Base-by-base conservation (phyloP, 2,113 vertebrate species). In the Bolborhynchus lineola region DNA sequence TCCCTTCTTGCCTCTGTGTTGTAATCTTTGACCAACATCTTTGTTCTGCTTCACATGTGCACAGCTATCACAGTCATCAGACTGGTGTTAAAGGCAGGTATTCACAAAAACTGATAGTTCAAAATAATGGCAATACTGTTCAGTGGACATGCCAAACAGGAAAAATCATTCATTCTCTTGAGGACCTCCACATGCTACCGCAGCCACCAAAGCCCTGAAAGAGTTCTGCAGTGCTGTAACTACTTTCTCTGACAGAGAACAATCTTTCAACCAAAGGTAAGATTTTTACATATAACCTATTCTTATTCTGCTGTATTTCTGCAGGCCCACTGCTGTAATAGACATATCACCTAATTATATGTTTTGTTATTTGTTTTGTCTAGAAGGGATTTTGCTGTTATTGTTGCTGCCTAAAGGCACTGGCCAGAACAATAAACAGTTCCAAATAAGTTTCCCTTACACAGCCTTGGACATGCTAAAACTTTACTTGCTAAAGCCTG, bases 1-100 rank as follows among this genome's bases (percentile, higher is more conserved):
- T 55, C 37, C 19, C 50, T 53, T 62, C 62, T 71, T 1, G 0
- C 39, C n/a, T 52, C 6, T 1, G 28, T 21, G n/a, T 16, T 89
- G 62, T 10, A 39, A 42, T 52, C 47, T 77, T 44, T 59, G 68
- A 77, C 28, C 82, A 86, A 17, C n/a, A 39, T 21, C 50, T 62
- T 26, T 63, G 41, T 42, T 81, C n/a, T 55, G 59, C 23, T 74
- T 62, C 63, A 47, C 23, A 80, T 33, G 26, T 4, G 15, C 47
- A 47, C 19, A 42, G 49, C 10, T 59, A 31, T 64, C 70, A 47
- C 35, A 31, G 41, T 14, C 63, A 90, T 37, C 76, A 59, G 46
- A 62, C 41, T 81, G 46, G 69, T 83, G 63, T 26, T 50, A 52
- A 33, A 64, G 65, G 41, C 68, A 81, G 25, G 55, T 42, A 63